Evolutionary conservation across 1,140 invertebrate genomes (phyloP), one percentile per base, ranked within the genome.

Genomic region (Spodoptera frugiperda): DNA sequence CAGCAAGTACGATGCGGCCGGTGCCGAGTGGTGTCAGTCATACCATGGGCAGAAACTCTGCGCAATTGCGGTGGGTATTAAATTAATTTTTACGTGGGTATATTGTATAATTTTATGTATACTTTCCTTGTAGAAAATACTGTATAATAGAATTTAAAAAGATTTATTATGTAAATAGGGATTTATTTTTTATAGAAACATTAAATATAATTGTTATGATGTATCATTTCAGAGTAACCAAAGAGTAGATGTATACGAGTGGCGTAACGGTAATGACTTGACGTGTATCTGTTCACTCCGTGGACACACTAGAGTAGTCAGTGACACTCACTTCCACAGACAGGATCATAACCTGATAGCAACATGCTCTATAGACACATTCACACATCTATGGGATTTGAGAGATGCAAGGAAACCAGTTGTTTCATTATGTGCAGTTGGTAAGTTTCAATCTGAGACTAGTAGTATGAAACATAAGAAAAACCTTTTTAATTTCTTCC

Each of bases 311-410:
- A 93, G 98, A 82, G 97, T 97, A 9, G 97, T 99, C 10, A 98
- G 97, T 86, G 98, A 99, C 89, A 95, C 99, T 57, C 98, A 99
- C 91, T 99, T 98, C 97, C 98, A 98, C 87, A 96, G 96, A 76
- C 97, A 97, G 90, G 97, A 99, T 89, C 96, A 97, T n/a, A 97
- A 98, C 89, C 91, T 98, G 14, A 94, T 99, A 77, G 98, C 98
- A 11, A 98, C 98, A 44, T 98, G 98, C 87, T 99, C 98, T 25
- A 98, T 98, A 46, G 98, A 99, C 89, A 98, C 98, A 54, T 99
- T 97, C 86, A 98, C 98, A 68, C 96, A 98, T 90, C 95, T 99
- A 53, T 99, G 98, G 98, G 98, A 99, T 88, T 95, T 98, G 10
- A 95, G 98, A 88, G 98, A 99, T 92, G 94, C 97, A 5, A 95